phyloP scores from a whole-genome alignment of 2,113 vertebrate species.

The Tychaedon coryphoeus region DNA sequence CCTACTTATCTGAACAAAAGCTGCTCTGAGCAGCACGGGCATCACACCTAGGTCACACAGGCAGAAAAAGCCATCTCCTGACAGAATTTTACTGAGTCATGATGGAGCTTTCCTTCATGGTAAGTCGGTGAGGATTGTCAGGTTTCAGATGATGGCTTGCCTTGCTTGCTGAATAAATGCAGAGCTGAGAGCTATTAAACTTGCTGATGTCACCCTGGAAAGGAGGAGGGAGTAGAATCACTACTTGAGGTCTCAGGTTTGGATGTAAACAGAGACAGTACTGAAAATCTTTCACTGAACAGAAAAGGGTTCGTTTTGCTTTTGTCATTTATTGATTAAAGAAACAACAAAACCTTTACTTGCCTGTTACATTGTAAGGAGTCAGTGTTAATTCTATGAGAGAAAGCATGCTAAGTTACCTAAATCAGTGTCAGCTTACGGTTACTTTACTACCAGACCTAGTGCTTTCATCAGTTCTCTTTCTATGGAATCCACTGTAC shows the following conservation, averaged over 20 bases:
- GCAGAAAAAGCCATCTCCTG: conserved; percentile 47
- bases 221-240: neutral
- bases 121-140: conserved; percentile 58
- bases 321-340: neutral
- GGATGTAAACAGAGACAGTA: neutral
- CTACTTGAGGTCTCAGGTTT: neutral
- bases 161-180: neutral
- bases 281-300: neutral
- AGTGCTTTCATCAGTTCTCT: neutral
- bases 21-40: neutral
- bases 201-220: neutral
- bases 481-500: neutral
- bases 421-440: neutral
- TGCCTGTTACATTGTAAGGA: neutral
- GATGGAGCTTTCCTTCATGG: conserved; percentile 51
- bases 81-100: conserved; percentile 48
- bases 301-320: neutral
- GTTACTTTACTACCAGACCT: neutral
- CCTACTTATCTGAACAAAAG: conserved; percentile 64
- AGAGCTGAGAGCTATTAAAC: neutral
- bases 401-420: neutral
- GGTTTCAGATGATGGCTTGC: conserved; percentile 26
- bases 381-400: neutral
- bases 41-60: conserved; percentile 47
- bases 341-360: neutral